Base-by-base conservation (phyloP, 2,888 invertebrate species). In the Nomada flava region DNA sequence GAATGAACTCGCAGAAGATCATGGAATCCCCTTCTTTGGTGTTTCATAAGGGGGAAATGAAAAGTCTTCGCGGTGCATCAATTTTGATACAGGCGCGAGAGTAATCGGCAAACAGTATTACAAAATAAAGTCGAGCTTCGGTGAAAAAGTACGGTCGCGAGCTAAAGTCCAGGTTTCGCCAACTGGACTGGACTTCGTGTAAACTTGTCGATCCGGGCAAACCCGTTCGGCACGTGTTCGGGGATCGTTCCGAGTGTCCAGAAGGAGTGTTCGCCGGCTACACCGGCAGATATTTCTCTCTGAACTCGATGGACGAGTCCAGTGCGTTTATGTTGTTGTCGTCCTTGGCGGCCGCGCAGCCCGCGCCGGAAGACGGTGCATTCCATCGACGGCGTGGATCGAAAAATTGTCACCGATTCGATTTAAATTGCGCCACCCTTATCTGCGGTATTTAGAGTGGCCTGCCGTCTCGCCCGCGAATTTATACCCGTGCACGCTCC, bases 291-390 rank as follows among this genome's bases (percentile, higher is more conserved):
- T 65, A 76, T 85, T 88, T 88, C 86, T 85, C 81, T 83, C 64
- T 67, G 63, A 60, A 79, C 86, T 83, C 81, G 84, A 84, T 86
- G 79, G 83, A 88, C 89, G 86, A 72, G 87, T 87, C 84, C 82
- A 57, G 83, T 82, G 83, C 88, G 85, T 91, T 90, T 90, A 91
- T 91, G 88, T 89, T 89, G 90, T 88, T 79, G 91, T 87, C 87
- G 91, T 88, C 91, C 91, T 91, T 91, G 91, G 87, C 83, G 82
- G 84, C 85, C 70, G 78, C 84, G 85, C 86, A 74, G 72, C 60
- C 47, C 55, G 75, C 82, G 79, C 70, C 87, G 86, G 83, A 87
- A 87, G 86, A 87, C 79, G 72, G 71, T 69, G 76, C 74, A 85
- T 87, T 76, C 82, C 82, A 52, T 5, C 72, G 59, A 11, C 47